A percentile compares a stretch with the other conserved stretches of the same genome.
phyloP scores from a whole-genome alignment of 2,888 invertebrate genomes.

The Drosophila mulleri region DNA sequence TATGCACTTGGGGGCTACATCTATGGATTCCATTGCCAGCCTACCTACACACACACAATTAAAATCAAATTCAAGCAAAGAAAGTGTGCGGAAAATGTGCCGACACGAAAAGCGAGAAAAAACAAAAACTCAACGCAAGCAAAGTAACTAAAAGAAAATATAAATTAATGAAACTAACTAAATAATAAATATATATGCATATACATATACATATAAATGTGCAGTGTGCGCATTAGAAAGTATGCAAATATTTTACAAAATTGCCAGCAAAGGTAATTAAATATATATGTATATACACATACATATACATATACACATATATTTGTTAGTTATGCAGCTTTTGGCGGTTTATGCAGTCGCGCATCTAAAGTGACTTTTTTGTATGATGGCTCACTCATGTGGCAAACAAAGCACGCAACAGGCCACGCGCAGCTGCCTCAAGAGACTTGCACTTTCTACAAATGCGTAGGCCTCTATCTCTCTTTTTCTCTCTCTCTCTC shows the following conservation, averaged over 20 bases:
- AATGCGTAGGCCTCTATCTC: conserved; percentile 59
- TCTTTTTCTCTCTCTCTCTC: conserved; percentile 2
- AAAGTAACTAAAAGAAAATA: not conserved
- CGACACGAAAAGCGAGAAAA: conserved; percentile 29
- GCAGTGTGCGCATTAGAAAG: conserved; percentile 69
- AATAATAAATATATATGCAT: conserved; percentile 17
- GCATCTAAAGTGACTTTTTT: conserved; percentile 58
- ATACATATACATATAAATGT: conserved; percentile 44
- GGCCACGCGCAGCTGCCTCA: conserved; percentile 76
- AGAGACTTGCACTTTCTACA: conserved; percentile 80
- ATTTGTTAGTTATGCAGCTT: conserved; percentile 30
- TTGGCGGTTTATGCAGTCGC: conserved; percentile 42
- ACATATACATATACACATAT: conserved; percentile 8
- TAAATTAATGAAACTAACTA: conserved; percentile 33
- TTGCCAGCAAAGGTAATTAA: conserved; percentile 68
- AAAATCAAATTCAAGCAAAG: conserved; percentile 66
- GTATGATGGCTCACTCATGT: conserved; percentile 51
- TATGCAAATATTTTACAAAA: conserved; percentile 75
- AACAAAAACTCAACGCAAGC: not conserved
- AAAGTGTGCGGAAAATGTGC: conserved; percentile 56
- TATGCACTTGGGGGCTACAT: conserved; percentile 12
- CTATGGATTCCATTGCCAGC: conserved; percentile 40
- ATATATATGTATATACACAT: conserved; percentile 47
- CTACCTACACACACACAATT: conserved; percentile 52
- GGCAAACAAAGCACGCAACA: conserved; percentile 78